Conservation (phyloP, 2,797 vertebrate genomes). For the Arctocebus calabarensis region DNA sequence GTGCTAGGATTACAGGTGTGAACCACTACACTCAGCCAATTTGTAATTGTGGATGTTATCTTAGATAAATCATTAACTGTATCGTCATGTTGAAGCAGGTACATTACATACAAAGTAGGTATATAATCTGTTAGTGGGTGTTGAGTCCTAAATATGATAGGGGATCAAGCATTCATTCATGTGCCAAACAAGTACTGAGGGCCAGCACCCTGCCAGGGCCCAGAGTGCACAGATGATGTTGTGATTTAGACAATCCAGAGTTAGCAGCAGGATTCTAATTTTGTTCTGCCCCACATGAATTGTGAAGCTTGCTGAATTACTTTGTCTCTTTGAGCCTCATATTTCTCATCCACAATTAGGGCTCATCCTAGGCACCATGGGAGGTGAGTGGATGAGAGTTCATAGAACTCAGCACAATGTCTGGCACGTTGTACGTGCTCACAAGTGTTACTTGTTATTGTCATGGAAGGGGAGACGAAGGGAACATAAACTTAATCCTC, state of each 20-base stretch:
- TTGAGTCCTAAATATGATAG: background rate
- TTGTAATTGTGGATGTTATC: background rate
- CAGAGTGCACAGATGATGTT: background rate
- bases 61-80: background rate
- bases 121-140: background rate
- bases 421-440: background rate
- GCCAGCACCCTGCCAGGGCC: too few relatives aligned
- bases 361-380: background rate
- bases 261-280: background rate
- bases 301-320: background rate
- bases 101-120: background rate
- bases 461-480: background rate
- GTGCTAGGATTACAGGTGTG: too few relatives aligned
- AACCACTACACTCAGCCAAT: too few relatives aligned
- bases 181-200: background rate
- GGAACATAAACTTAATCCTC: background rate
- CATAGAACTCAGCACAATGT: background rate
- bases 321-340: background rate
- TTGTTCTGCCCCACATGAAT: background rate
- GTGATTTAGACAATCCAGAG: background rate
- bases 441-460: background rate
- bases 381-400: background rate
- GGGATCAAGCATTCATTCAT: background rate
- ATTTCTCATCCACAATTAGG: background rate
- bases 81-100: background rate